Evolutionary conservation across 1,140 invertebrate species (phyloP).

Genomic region (Neodiprion lecontei): DNA sequence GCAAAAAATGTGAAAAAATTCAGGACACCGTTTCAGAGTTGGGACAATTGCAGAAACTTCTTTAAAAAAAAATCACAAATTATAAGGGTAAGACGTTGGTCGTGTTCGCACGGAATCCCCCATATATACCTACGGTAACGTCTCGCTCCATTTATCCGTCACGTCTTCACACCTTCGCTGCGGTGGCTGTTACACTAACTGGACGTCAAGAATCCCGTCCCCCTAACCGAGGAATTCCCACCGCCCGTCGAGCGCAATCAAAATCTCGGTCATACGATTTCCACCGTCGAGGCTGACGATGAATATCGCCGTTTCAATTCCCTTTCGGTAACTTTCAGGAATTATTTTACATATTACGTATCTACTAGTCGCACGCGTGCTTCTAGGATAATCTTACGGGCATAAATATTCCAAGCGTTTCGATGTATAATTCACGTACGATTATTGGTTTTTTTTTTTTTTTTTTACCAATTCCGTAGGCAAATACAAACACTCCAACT

Average conservation of each 20-base stretch:
- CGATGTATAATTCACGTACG: not conserved
- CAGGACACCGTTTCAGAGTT: too few species aligned
- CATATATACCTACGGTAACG: not conserved
- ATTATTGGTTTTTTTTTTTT: not conserved
- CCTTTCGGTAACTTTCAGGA: not conserved
- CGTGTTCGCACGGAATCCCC: too few species aligned
- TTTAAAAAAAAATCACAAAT: too few species aligned
- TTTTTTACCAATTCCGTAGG: too few species aligned
- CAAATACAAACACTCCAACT: too few species aligned
- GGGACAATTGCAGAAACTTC: too few species aligned
- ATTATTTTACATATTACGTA: too few species aligned
- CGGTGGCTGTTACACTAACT: not conserved
- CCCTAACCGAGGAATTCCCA: not conserved
- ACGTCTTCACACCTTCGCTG: not conserved
- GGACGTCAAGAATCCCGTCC: not conserved
- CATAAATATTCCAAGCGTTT: not conserved
- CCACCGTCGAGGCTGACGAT: not conserved
- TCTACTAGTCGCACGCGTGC: too few species aligned
- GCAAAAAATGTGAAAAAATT: too few species aligned
- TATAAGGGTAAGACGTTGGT: too few species aligned
- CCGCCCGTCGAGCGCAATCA: not conserved
- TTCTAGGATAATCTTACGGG: not conserved
- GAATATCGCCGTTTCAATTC: not conserved
- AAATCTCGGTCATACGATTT: not conserved
- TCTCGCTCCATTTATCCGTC: not conserved